Conservation (phyloP, 2,888 invertebrate species). For the Scaptomyza tumidula region DNA sequence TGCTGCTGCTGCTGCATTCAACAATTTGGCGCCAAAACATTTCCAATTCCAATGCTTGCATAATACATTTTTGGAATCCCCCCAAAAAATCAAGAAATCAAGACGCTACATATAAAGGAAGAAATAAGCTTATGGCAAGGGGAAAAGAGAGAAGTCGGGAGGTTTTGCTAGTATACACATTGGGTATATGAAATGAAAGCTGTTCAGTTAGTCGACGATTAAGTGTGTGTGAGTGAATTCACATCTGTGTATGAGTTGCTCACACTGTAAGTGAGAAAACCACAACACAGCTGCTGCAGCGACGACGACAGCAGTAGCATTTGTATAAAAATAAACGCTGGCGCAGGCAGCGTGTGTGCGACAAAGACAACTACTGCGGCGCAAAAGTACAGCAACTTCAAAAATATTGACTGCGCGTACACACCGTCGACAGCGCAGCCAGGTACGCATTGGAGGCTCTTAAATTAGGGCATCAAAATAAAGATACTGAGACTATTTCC, state of each 20-base stretch:
- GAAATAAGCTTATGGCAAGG: not conserved
- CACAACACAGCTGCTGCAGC: conserved; percentile 57
- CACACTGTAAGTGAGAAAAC: conserved; percentile 29
- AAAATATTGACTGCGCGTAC: conserved; percentile 73
- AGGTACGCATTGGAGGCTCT: conserved; percentile 36
- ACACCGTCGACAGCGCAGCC: conserved; percentile 54
- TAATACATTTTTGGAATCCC: conserved; percentile 36
- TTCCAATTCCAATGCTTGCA: conserved; percentile 35
- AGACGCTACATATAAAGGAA: conserved; percentile 4
- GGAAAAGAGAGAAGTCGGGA: conserved; percentile 14
- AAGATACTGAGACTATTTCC: not conserved
- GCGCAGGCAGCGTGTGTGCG: conserved; percentile 72
- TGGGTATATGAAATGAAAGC: conserved; percentile 71
- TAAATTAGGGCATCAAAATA: conserved; percentile 38
- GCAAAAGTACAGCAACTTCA: conserved; percentile 80
- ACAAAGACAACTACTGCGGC: conserved; percentile 80
- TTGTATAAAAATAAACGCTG: conserved; percentile 76
- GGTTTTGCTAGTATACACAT: conserved; percentile 51
- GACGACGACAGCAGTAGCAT: conserved; percentile 64
- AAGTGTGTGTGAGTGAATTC: conserved; percentile 32
- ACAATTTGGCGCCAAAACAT: conserved; percentile 43
- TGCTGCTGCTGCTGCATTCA: conserved; percentile 23
- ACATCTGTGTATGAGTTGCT: conserved; percentile 17
- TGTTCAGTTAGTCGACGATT: conserved; percentile 64
- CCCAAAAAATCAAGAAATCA: conserved; percentile 10